Conservation (phyloP, 2,888 invertebrate genomes). For the Drosophila neutralis region DNA sequence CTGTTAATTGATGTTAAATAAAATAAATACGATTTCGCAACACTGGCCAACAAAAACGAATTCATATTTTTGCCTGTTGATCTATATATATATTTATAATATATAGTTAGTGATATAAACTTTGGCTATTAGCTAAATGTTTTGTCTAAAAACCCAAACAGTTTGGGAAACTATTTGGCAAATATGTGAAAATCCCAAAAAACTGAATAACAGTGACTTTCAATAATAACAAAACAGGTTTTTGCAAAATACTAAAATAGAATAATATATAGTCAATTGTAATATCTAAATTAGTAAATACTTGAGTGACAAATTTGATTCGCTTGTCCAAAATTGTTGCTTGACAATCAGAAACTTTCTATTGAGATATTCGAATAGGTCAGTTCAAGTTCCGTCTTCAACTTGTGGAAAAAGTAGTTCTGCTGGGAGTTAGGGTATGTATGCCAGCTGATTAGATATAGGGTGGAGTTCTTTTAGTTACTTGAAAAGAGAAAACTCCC, state of each 20-base stretch:
- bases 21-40: slow-evolving; percentile 42
- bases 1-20: slow-evolving; percentile 54
- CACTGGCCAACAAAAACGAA: slow-evolving; percentile 34
- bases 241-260: too few species aligned
- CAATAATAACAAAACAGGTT: too few species aligned
- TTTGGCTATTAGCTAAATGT: not conserved
- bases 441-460: not conserved
- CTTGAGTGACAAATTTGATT: not conserved
- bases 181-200: too few species aligned
- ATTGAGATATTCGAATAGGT: not conserved
- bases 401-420: not conserved
- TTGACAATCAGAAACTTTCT: not conserved
- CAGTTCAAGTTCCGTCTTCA: not conserved
- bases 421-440: not conserved
- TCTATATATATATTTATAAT: not conserved
- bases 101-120: not conserved
- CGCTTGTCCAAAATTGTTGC: too few species aligned
- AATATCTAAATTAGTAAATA: not conserved
- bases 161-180: too few species aligned
- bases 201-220: too few species aligned
- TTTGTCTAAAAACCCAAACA: too few species aligned
- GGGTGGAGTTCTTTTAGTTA: not conserved
- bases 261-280: too few species aligned
- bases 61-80: not conserved
- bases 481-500: not conserved